These are phyloP conservation scores for Aptenodytes patagonicus DNA, from an alignment of 2,113 vertebrate genomes.

Conservation along the genomic window DNA sequence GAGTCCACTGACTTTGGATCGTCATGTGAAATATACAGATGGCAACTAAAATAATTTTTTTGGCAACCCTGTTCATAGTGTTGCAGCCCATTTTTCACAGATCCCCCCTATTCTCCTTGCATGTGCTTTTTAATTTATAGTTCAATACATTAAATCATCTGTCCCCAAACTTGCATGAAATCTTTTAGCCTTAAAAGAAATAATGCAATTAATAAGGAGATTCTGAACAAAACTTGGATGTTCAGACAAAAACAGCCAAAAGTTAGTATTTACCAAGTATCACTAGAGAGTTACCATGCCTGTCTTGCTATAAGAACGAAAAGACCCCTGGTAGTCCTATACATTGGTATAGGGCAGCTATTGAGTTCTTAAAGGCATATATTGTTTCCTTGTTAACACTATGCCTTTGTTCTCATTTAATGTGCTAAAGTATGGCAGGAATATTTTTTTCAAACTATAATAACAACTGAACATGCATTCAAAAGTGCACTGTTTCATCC, in stretches of 20 bases:
- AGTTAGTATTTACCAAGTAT: not conserved
- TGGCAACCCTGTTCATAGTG: not conserved
- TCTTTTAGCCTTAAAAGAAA: not conserved
- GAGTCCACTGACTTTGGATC: not conserved
- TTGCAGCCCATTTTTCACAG: not conserved
- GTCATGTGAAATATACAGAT: not conserved
- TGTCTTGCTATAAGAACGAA: not conserved
- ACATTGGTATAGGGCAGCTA: not conserved
- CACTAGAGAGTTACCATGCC: no score
- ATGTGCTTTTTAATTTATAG: not conserved
- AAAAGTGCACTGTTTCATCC: not conserved
- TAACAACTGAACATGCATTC: not conserved
- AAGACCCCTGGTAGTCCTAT: not conserved
- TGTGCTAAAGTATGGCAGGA: not conserved
- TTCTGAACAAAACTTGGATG: not conserved
- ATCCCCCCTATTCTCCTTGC: not conserved
- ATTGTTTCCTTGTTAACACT: not conserved
- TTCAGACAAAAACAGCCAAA: not conserved
- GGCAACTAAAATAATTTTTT: not conserved
- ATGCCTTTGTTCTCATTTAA: not conserved
- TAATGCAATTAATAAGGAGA: not conserved
- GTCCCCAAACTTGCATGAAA: not conserved
- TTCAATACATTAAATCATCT: not conserved
- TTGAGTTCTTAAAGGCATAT: not conserved
- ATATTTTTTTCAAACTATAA: not conserved